These are phyloP conservation scores for Watsonalla binaria DNA, from an alignment of 2,888 invertebrate species.

Conservation along the genomic window DNA sequence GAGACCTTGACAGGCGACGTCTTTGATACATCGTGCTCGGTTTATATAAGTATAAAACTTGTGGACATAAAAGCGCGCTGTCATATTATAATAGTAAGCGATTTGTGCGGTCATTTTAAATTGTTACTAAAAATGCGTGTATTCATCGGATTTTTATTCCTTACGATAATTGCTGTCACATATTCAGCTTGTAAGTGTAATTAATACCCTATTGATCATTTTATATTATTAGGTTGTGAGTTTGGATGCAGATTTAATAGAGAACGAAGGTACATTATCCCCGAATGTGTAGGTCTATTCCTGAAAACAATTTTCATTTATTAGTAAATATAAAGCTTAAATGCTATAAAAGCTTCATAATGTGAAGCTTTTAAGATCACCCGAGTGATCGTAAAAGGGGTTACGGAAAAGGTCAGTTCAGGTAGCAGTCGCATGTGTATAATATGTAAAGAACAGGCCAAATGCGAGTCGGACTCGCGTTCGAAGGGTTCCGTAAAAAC, in stretches of 20 bases:
- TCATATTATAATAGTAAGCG: conserved; percentile 31
- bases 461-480: too few relatives aligned
- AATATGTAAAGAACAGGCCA: too few relatives aligned
- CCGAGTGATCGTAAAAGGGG: too few relatives aligned
- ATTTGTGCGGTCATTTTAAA: conserved; percentile 17
- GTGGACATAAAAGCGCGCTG: conserved; percentile 5
- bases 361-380: too few relatives aligned
- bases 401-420: too few relatives aligned
- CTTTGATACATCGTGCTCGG: conserved; percentile 13
- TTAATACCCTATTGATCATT: neutral
- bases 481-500: too few relatives aligned
- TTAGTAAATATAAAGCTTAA: too few relatives aligned
- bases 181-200: conserved; percentile 37
- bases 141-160: conserved; percentile 23
- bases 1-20: conserved; percentile 21
- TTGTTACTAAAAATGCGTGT: conserved; percentile 29
- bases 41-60: conserved; percentile 34
- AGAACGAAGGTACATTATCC: too few relatives aligned
- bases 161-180: conserved; percentile 27
- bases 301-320: too few relatives aligned
- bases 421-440: too few relatives aligned
- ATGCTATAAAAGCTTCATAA: too few relatives aligned
- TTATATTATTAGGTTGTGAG: neutral
- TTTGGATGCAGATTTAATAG: neutral
- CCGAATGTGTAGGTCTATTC: too few relatives aligned